Evolutionary conservation across 2,888 invertebrate species (phyloP).

Genomic region (Dynastes grantii): DNA sequence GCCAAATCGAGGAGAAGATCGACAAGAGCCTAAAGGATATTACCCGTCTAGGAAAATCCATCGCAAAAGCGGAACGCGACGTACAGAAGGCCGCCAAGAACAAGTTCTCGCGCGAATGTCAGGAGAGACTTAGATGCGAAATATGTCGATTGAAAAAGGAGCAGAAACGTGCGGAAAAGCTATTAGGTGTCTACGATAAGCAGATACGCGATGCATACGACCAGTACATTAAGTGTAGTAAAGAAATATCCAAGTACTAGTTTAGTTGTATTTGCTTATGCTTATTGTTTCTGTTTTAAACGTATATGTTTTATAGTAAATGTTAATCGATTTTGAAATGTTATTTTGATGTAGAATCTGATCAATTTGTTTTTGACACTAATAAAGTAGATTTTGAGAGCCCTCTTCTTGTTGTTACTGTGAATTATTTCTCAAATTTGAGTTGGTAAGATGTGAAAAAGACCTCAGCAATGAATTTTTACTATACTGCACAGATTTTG

Average conservation of each 20-base stretch:
- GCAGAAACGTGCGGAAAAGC: conserved; percentile 47
- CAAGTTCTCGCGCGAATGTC: conserved; percentile 45
- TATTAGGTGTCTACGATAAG: conserved; percentile 43
- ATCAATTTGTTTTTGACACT: no score
- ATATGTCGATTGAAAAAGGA: conserved; percentile 45
- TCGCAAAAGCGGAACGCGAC: conserved; percentile 46
- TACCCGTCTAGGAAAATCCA: conserved; percentile 24
- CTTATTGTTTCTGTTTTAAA: conserved; percentile 2
- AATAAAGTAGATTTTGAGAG: no score
- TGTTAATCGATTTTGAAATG: no score
- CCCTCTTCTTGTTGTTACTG: no score
- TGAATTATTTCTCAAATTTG: no score
- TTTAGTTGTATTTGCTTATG: conserved; percentile 3
- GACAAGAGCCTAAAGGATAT: conserved; percentile 44
- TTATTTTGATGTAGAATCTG: no score
- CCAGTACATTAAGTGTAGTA: conserved; percentile 41
- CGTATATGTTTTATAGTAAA: no score
- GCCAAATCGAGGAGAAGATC: conserved; percentile 41
- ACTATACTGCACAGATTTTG: no score
- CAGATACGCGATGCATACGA: conserved; percentile 37
- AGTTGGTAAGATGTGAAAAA: no score
- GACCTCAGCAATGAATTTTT: no score
- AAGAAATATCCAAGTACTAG: conserved; percentile 13
- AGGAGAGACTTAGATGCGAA: conserved; percentile 46
- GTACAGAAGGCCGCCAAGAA: conserved; percentile 47